These are phyloP conservation scores for Trichogramma pretiosum DNA, from an alignment of 1,140 invertebrate genomes.

Conservation along the genomic window DNA sequence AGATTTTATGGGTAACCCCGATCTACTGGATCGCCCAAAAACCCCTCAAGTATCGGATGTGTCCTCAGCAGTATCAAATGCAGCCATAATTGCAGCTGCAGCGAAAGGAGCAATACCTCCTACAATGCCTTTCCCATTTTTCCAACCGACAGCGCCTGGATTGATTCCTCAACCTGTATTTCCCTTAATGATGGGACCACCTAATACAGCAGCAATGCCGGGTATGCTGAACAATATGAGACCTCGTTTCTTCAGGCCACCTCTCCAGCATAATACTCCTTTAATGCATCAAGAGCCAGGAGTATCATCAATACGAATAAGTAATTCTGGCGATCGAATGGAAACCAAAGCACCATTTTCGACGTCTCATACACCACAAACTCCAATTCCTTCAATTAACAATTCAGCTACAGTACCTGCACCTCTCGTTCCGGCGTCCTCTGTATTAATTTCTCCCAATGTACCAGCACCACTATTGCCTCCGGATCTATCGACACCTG, in stretches of 20 bases:
- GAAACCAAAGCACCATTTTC: no score
- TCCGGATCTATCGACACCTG: neutral
- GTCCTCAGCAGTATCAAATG: no score
- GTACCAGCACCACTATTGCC: slow-evolving; percentile 15
- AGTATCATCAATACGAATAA: neutral
- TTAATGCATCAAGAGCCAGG: slow-evolving; percentile 17
- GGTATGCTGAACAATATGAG: slow-evolving; percentile 38
- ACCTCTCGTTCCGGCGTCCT: slow-evolving; percentile 17
- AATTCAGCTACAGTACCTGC: slow-evolving; percentile 1
- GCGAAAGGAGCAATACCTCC: no score
- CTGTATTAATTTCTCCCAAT: slow-evolving; percentile 10
- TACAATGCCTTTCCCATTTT: slow-evolving; percentile 45
- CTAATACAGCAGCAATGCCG: slow-evolving; percentile 27
- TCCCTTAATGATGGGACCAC: slow-evolving; percentile 47
- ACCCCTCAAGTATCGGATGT: slow-evolving; percentile 55
- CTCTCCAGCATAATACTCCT: slow-evolving; percentile 22
- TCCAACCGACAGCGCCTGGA: slow-evolving; percentile 54
- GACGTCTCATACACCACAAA: no score
- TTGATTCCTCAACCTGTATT: slow-evolving; percentile 53
- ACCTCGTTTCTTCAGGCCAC: slow-evolving; percentile 28
- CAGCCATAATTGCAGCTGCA: slow-evolving; percentile 33
- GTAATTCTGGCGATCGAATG: no score
- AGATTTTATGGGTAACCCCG: no score
- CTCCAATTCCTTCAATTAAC: neutral
- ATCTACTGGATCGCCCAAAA: slow-evolving; percentile 51